Base-by-base conservation (phyloP, 2,888 invertebrate genomes). In the Syrista parreyssii region DNA sequence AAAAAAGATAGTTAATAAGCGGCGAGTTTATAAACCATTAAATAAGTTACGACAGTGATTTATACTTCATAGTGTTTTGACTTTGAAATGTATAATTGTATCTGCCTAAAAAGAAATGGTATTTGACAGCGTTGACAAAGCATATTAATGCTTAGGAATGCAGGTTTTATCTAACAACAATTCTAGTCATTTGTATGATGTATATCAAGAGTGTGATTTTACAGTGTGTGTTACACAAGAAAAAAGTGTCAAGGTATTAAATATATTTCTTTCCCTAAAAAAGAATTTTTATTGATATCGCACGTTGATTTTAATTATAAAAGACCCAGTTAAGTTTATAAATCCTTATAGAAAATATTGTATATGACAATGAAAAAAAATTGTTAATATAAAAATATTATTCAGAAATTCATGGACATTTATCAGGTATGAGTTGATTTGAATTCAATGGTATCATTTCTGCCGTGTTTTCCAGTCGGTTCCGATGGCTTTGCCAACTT, bases 141-240 rank as follows among this genome's bases (percentile, higher is more conserved):
- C 23, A 23, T 23, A 55, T 23, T 55, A 55, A 23, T 55, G 23
- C 55, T 55, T 55, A 23, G 35, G 40, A 77, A 77, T 68, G 33
- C 68, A 74, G 55, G 36, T 72, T 77, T 74, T 30, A 30, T 23
- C 9, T 31, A 68, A 33, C 31, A 36, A 40, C 36, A 68, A 72
- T 76, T 78, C 78, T 78, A 78, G 78, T 78, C 78, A 78, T n/a
- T 31, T n/a, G 34, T 78, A 78, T 72, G 68, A 73, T 78, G 75
- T 75, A 35, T 78, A 75, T 73, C 23, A 75, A 75, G 72, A 68
- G 34, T 78, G 72, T 78, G 68, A 73, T 68, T 75, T 78, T 75
- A 75, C 40, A 68, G 33, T 23, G 69, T 75, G 40, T 75, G 32
- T 68, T 68, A 69, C 40, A 77, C 69, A 23, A 23, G 68, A 30